These are phyloP conservation scores for Protodeltote pygarga DNA, from an alignment of 2,888 invertebrate species.

Conservation along the genomic window DNA sequence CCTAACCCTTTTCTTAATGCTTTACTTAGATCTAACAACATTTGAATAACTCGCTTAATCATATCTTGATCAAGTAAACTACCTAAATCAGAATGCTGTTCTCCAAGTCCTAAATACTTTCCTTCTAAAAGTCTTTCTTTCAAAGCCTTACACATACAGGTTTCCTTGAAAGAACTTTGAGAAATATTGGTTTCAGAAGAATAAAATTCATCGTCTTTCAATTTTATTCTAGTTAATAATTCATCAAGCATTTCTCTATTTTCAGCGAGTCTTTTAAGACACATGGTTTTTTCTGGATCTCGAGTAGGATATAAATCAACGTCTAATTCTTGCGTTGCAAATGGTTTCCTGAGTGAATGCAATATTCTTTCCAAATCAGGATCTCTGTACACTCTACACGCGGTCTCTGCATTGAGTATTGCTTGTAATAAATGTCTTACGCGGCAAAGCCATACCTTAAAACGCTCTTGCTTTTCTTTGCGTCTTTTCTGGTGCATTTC, in stretches of 20 bases:
- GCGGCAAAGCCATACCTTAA: conserved; percentile 52
- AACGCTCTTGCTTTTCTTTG: conserved; percentile 41
- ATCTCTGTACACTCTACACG: conserved; percentile 43
- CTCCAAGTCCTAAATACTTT: neutral
- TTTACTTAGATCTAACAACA: neutral
- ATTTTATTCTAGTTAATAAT: conserved; percentile 44
- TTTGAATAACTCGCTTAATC: neutral
- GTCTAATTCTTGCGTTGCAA: conserved; percentile 34
- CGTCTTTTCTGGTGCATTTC: conserved; percentile 32
- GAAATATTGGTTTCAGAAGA: conserved; percentile 24
- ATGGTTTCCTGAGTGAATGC: conserved; percentile 43
- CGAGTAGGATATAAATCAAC: conserved; percentile 44
- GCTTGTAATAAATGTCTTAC: conserved; percentile 51
- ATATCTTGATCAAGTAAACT: neutral
- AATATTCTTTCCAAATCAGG: conserved; percentile 48
- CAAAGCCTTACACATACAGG: conserved; percentile 50
- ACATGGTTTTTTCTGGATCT: conserved; percentile 17
- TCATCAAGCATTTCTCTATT: conserved; percentile 50
- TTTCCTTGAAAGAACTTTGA: conserved; percentile 9
- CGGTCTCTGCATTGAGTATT: conserved; percentile 43
- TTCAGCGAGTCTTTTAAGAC: conserved; percentile 37
- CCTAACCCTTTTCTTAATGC: neutral
- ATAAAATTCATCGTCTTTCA: conserved; percentile 11
- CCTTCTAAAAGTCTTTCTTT: conserved; percentile 25
- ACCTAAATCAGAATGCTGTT: conserved; percentile 16